A percentile compares a stretch with the other conserved stretches of the same genome.
Evolutionary conservation across 2,797 vertebrate genomes (phyloP).

Genomic region (Aselliscus stoliczkanus): DNA sequence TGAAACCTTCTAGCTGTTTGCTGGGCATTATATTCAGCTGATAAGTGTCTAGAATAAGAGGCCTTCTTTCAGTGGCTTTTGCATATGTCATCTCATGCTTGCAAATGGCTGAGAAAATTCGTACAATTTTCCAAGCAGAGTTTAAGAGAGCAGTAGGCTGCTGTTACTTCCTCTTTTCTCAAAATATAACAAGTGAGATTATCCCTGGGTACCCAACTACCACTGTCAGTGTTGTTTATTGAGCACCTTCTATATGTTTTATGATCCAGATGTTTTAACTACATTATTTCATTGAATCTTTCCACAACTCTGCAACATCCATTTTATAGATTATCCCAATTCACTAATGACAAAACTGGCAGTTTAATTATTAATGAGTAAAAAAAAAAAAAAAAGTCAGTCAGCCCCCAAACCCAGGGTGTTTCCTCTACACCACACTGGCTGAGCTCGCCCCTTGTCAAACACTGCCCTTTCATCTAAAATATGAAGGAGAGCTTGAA

Average conservation of each 20-base stretch:
- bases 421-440: not conserved
- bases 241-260: not conserved
- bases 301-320: not conserved
- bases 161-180: not conserved
- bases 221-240: not conserved
- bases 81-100: not conserved
- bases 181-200: not conserved
- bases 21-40: slow-evolving; percentile 28
- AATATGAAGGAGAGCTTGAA: not conserved
- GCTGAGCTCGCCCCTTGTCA: not conserved
- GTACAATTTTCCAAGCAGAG: not conserved
- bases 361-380: not conserved
- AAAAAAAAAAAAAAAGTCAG: not conserved
- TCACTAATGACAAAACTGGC: not conserved
- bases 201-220: not conserved
- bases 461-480: not conserved
- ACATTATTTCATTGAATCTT: not conserved
- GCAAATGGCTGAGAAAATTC: not conserved
- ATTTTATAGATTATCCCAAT: not conserved
- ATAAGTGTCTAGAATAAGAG: slow-evolving; percentile 43
- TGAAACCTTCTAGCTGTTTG: slow-evolving; percentile 53
- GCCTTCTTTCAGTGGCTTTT: slow-evolving; percentile 7
- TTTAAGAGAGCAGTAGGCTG: not conserved
- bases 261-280: not conserved
- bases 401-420: not conserved